These are phyloP conservation scores for Magallana nippona DNA, from an alignment of 2,888 invertebrate species.

Conservation along the genomic window DNA sequence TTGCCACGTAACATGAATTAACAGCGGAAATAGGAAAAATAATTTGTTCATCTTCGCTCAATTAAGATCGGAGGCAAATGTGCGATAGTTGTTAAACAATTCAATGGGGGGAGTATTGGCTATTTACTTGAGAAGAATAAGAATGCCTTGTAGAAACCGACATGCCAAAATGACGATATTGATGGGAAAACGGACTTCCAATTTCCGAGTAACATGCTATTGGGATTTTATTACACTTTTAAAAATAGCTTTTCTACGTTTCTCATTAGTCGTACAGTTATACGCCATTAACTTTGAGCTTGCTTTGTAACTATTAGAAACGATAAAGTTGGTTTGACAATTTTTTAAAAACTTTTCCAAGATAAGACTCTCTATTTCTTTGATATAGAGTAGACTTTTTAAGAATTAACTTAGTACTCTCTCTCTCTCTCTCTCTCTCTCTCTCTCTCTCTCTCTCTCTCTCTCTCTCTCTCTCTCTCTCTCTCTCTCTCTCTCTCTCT, in stretches of 20 bases:
- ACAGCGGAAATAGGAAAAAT: no score
- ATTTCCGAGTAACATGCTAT: constrained; percentile 19
- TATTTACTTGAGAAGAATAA: neutral
- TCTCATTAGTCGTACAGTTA: neutral
- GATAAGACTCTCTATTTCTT: no score
- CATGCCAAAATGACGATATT: neutral
- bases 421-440: constrained; percentile 26
- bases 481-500: constrained; percentile 10
- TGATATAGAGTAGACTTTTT: no score
- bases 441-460: constrained; percentile 23
- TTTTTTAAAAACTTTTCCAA: no score
- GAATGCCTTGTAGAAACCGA: neutral
- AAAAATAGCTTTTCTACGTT: neutral
- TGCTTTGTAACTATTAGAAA: no score
- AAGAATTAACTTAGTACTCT: neutral
- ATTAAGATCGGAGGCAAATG: no score
- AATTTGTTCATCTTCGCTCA: no score
- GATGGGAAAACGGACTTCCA: constrained; percentile 4
- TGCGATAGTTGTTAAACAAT: no score
- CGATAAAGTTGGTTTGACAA: no score
- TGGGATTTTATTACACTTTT: constrained; percentile 13
- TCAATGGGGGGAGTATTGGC: no score
- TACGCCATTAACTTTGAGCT: neutral
- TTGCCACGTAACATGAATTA: no score
- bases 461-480: neutral